Conservation (phyloP, 2,888 invertebrate species). For the Zelleria hepariella region DNA sequence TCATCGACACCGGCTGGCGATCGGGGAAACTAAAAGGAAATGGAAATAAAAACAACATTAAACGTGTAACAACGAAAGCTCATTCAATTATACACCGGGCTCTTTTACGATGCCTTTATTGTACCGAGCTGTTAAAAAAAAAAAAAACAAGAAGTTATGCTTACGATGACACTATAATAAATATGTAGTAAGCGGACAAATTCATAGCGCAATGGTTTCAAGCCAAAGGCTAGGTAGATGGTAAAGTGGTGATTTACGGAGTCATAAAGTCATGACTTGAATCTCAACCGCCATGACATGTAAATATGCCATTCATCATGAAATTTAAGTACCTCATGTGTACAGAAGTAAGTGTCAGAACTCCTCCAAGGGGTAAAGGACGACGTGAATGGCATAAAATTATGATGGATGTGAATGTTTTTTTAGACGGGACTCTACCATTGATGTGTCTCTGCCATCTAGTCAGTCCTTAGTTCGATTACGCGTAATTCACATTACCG, state of each 20-base stretch:
- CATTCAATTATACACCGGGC: background rate
- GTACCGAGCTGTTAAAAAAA: background rate
- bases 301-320: background rate
- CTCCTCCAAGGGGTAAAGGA: background rate
- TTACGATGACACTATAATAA: background rate
- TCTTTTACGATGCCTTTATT: background rate
- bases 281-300: background rate
- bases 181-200: background rate
- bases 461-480: background rate
- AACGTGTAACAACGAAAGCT: background rate
- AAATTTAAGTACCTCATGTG: background rate
- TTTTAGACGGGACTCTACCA: background rate
- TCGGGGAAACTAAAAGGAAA: background rate
- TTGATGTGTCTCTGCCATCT: background rate
- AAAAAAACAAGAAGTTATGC: background rate
- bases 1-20: slow-evolving; percentile 20
- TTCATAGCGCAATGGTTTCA: background rate
- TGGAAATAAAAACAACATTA: background rate
- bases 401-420: background rate
- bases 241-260: background rate
- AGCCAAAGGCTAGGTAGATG: background rate
- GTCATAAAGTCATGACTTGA: background rate
- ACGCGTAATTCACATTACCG: background rate
- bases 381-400: background rate
- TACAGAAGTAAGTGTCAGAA: background rate